Percentiles rank a stretch among this genome's conserved stretches.
phyloP scores from a whole-genome alignment of 2,888 invertebrate genomes.

The Andrena fulva region DNA sequence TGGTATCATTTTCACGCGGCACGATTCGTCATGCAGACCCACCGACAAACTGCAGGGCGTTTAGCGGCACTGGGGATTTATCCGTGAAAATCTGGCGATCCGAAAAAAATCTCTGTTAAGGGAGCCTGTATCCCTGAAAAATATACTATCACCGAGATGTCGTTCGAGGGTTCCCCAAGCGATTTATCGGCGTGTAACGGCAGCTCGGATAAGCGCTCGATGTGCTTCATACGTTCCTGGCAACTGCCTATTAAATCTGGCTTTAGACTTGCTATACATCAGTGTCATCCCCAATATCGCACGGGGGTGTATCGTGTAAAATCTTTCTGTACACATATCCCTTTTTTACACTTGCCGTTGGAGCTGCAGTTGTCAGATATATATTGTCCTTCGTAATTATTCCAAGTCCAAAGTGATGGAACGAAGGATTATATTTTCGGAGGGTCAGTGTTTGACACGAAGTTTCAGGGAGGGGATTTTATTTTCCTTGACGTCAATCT shows the following conservation, averaged over 20 bases:
- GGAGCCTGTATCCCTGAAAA: not conserved
- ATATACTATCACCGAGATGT: conserved; percentile 19
- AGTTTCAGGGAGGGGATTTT: not conserved
- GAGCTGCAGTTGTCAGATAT: not conserved
- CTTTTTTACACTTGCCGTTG: not conserved
- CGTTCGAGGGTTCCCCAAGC: not conserved
- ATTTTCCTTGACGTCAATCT: not conserved
- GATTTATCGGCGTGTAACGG: conserved; percentile 26
- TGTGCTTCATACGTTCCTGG: conserved; percentile 17
- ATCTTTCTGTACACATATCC: not conserved
- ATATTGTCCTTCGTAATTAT: not conserved
- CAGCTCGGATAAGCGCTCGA: conserved; percentile 5
- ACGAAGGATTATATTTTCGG: not conserved
- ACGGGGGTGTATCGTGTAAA: not conserved
- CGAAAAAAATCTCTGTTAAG: conserved; percentile 34
- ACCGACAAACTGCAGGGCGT: conserved; percentile 2
- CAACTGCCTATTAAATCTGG: conserved; percentile 33
- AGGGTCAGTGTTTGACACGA: not conserved
- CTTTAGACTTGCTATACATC: conserved; percentile 18
- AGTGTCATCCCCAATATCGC: conserved; percentile 29
- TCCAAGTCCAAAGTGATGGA: not conserved
- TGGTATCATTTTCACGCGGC: not conserved
- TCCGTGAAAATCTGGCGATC: not conserved
- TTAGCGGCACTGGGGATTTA: not conserved
- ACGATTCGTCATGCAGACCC: conserved; percentile 11